phyloP scores from a whole-genome alignment of 1,140 invertebrate species.

The Cydia pomonella region DNA sequence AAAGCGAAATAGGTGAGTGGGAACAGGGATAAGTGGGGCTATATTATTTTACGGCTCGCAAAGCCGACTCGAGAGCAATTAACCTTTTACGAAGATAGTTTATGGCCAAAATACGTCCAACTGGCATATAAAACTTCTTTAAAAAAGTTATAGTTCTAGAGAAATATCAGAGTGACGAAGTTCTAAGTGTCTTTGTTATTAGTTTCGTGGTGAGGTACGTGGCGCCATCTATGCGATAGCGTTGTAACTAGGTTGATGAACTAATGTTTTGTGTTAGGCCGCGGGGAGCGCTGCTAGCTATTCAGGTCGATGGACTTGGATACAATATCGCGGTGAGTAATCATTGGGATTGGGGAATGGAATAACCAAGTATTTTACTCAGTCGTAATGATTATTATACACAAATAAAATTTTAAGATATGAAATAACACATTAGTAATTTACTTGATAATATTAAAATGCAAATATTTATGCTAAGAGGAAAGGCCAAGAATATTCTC shows the following conservation, averaged over 20 bases:
- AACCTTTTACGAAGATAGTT: conserved; percentile 11
- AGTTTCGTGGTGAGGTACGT: not conserved
- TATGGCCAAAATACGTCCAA: conserved; percentile 7
- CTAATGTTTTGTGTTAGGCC: not conserved
- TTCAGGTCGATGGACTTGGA: conserved; percentile 24
- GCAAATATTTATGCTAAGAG: not conserved
- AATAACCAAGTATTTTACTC: not conserved
- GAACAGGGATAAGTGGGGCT: conserved; percentile 16
- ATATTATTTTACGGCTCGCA: conserved; percentile 21
- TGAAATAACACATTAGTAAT: not conserved
- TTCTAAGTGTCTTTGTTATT: conserved; percentile 36
- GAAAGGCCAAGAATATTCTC: no score
- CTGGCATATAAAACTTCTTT: conserved; percentile 6
- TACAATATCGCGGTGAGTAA: conserved; percentile 12
- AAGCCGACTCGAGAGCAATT: conserved; percentile 3
- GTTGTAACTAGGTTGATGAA: not conserved
- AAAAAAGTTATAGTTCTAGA: conserved; percentile 3
- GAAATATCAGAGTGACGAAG: conserved; percentile 36
- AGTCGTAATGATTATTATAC: not conserved
- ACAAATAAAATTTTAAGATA: not conserved
- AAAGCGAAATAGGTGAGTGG: conserved; percentile 30
- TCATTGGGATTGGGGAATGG: conserved; percentile 7
- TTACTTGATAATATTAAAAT: not conserved
- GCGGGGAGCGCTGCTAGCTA: not conserved
- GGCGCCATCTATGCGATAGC: conserved; percentile 36